Base-by-base conservation (phyloP, 2,888 invertebrate genomes). In the Cantharis rufa region DNA sequence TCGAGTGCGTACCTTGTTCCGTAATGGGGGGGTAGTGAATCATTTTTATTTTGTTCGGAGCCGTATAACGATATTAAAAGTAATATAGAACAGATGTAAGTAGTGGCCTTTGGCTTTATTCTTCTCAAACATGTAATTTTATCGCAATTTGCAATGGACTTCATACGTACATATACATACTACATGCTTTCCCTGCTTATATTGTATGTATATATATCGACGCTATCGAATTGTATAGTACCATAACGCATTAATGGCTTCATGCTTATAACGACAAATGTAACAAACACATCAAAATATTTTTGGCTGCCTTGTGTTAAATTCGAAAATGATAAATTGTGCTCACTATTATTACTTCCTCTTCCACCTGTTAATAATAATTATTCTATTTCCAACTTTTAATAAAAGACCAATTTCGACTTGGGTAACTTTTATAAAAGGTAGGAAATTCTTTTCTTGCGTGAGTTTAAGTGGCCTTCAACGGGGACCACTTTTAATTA, bases 11-110 rank as follows among this genome's bases (percentile, higher is more conserved):
- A 61, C 48, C 61, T n/a, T 72, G 62, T 63, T 32, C 63, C 61
- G 74, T 66, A 66, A 66, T 66, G 74, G 62, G 71, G 71, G 77
- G 77, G 71, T 70, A 77, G 74, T 77, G 77, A 77, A 77, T 77
- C 77, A 77, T 77, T 77, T 77, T 77, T 77, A 77, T 74, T 74
- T 77, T 77, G 74, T 74, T 74, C 77, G 11, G 72, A 71, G 64
- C 32, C 69, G 62, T 74, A 71, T 77, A 74, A 69, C 74, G 74
- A 74, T 77, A 77, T 77, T 77, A 77, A 74, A 76, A 77, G 75
- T 75, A 78, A 78, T 78, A 70, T 72, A 78, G 72, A 78, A 78
- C 78, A 78, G 78, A 78, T 78, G 78, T 78, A 78, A 78, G 72
- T 66, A 66, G 66, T 70, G 78, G 72, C 78, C 78, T 75, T 72